Conservation (phyloP, 2,797 vertebrate species). For the Hemitrygon akajei region DNA sequence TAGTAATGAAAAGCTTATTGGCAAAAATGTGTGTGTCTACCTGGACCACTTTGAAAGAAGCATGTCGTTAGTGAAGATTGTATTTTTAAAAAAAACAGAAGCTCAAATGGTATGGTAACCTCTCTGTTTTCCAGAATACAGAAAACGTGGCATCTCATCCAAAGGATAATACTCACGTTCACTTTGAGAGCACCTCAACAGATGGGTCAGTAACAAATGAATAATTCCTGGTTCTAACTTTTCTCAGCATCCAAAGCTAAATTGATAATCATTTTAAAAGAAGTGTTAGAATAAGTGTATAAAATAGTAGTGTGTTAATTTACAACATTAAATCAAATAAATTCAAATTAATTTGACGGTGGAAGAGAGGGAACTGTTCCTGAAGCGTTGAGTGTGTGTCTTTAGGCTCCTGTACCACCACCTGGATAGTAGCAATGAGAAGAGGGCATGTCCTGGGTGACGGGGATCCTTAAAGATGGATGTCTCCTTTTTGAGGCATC, state of each 20-base stretch:
- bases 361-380: background rate
- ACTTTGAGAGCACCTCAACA: conserved; percentile 54
- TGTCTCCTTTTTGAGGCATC: no score
- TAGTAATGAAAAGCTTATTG: no score
- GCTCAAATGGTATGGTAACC: background rate
- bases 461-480: no score
- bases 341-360: background rate
- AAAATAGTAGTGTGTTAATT: background rate
- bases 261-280: background rate
- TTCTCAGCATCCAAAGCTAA: background rate
- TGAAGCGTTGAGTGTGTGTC: no score
- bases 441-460: no score
- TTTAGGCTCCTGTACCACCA: no score
- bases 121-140: conserved; percentile 59
- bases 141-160: conserved; percentile 62
- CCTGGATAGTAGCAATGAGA: no score
- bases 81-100: background rate
- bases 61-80: background rate
- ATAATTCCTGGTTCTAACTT: conserved; percentile 53
- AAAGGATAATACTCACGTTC: conserved; percentile 66
- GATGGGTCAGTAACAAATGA: conserved; percentile 52
- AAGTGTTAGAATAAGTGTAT: background rate
- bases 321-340: background rate
- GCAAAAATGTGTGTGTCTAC: background rate
- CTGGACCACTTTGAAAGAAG: background rate